Conservation (phyloP, 2,113 vertebrate genomes). For the Thymallus thymallus region DNA sequence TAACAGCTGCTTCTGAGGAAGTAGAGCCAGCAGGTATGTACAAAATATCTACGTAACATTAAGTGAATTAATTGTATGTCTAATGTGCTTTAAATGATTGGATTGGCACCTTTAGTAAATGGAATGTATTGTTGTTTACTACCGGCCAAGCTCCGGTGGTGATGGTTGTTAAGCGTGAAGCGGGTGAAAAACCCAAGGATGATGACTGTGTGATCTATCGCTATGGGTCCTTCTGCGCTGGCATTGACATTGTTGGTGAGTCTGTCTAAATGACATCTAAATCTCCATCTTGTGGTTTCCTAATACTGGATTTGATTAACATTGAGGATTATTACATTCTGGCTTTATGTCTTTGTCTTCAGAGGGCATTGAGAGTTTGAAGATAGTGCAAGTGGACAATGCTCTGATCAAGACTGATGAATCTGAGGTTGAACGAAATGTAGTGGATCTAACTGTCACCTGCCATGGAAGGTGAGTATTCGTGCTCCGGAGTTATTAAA, state of each 20-base stretch:
- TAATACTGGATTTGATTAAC: neutral
- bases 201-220: slow-evolving; percentile 84
- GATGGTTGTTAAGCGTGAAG: slow-evolving; percentile 75
- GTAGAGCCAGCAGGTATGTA: slow-evolving; percentile 47
- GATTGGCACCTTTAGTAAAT: slow-evolving; percentile 13
- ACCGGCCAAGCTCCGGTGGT: slow-evolving; percentile 42
- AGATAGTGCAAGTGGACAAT: slow-evolving; percentile 82
- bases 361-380: slow-evolving; percentile 88
- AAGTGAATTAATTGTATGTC: neutral
- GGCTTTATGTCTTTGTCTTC: slow-evolving; percentile 14
- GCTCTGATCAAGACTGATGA: slow-evolving; percentile 45
- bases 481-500: neutral
- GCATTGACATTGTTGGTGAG: slow-evolving; percentile 85
- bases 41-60: neutral
- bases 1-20: neutral
- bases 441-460: slow-evolving; percentile 85
- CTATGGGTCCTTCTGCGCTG: slow-evolving; percentile 85
- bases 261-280: slow-evolving; percentile 18
- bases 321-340: neutral
- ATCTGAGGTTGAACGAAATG: slow-evolving; percentile 55
- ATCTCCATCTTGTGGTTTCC: neutral
- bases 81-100: neutral
- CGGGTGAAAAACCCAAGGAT: slow-evolving; percentile 41
- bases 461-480: slow-evolving; percentile 86
- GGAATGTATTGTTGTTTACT: slow-evolving; percentile 1